Percentiles rank a stretch among this genome's conserved stretches.
These are phyloP conservation scores for Macropis europaea DNA, from an alignment of 2,888 invertebrate species.

Conservation along the genomic window DNA sequence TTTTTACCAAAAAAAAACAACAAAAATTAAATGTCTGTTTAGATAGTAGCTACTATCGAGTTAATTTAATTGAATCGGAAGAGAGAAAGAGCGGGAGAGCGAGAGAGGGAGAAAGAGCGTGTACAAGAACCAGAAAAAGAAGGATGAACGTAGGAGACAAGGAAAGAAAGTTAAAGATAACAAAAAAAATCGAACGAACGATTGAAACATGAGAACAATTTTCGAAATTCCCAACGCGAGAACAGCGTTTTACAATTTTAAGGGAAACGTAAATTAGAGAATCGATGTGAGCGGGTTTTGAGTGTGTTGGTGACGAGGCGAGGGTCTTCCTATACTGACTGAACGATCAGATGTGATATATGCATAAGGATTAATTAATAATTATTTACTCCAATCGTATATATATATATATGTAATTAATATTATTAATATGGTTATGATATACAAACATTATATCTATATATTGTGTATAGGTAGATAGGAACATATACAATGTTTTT, in stretches of 20 bases:
- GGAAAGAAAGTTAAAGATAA: not conserved
- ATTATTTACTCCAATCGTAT: slow-evolving; percentile 75
- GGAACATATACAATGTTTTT: slow-evolving; percentile 78
- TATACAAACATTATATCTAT: slow-evolving; percentile 74
- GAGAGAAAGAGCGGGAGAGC: slow-evolving; percentile 39
- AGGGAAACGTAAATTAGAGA: slow-evolving; percentile 23
- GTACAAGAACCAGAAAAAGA: slow-evolving; percentile 38
- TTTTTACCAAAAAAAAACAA: slow-evolving; percentile 75
- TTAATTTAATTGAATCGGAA: slow-evolving; percentile 58
- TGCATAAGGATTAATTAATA: slow-evolving; percentile 77
- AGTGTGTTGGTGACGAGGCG: slow-evolving; percentile 72
- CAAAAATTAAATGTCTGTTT: slow-evolving; percentile 72
- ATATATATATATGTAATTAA: slow-evolving; percentile 69
- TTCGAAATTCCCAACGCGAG: slow-evolving; percentile 37
- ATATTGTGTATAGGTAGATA: slow-evolving; percentile 76
- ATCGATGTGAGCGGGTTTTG: slow-evolving; percentile 45
- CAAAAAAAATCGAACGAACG: slow-evolving; percentile 14
- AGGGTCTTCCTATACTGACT: slow-evolving; percentile 80
- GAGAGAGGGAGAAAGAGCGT: slow-evolving; percentile 13
- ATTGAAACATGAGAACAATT: slow-evolving; percentile 35
- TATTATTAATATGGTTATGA: slow-evolving; percentile 69
- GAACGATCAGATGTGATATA: slow-evolving; percentile 80
- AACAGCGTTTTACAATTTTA: slow-evolving; percentile 25
- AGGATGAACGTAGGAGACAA: not conserved
- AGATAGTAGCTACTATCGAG: slow-evolving; percentile 66